These are phyloP conservation scores for Argopecten irradians DNA, from an alignment of 1,140 invertebrate species.

Conservation along the genomic window DNA sequence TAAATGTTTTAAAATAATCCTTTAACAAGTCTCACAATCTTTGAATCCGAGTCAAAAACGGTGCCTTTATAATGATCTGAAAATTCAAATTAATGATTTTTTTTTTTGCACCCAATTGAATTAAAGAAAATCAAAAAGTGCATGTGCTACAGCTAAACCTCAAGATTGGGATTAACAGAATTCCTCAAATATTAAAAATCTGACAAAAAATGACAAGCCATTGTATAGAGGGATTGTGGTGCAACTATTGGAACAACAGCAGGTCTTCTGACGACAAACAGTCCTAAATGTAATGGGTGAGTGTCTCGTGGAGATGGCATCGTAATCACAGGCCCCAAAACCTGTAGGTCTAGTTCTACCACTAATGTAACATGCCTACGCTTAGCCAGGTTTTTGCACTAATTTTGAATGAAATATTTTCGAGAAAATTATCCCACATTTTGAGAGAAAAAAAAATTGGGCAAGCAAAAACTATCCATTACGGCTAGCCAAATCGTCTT, in stretches of 20 bases:
- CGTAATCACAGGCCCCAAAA: neutral
- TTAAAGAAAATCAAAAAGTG: neutral
- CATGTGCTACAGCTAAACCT: neutral
- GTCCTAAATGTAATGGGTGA: neutral
- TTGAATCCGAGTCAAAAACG: too few relatives aligned
- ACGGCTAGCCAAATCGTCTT: neutral
- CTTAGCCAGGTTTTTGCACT: neutral
- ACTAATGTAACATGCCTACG: neutral
- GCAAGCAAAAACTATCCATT: neutral
- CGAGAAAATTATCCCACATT: constrained; percentile 14
- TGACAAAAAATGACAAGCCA: neutral
- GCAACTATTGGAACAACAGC: neutral
- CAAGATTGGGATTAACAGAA: neutral
- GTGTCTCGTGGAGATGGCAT: neutral
- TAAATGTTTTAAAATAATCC: too few relatives aligned
- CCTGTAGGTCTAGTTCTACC: neutral
- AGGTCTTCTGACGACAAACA: neutral
- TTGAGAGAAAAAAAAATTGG: neutral
- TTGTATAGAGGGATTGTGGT: neutral
- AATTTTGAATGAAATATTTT: neutral
- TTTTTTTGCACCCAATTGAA: too few relatives aligned
- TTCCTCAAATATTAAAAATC: neutral
- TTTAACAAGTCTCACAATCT: too few relatives aligned
- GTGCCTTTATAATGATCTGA: too few relatives aligned
- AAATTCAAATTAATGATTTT: too few relatives aligned